A percentile compares a stretch with the other conserved stretches of the same genome.
These are phyloP conservation scores for Hypotaenidia philippensis DNA, from an alignment of 2,797 vertebrate species.

Conservation along the genomic window DNA sequence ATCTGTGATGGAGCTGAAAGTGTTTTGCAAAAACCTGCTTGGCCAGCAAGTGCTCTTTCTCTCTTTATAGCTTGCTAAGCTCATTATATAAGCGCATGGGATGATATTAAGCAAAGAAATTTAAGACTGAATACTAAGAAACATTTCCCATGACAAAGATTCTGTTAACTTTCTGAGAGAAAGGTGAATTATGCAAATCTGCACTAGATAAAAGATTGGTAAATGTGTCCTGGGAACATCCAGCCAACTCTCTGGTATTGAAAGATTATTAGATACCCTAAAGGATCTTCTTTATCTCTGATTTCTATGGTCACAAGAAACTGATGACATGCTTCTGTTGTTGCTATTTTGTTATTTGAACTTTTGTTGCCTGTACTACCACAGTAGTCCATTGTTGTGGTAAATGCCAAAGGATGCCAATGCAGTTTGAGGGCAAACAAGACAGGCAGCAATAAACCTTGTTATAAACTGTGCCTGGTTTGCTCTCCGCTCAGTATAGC, in stretches of 20 bases:
- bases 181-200: neutral
- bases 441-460: neutral
- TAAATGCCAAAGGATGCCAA: neutral
- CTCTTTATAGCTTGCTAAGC: neutral
- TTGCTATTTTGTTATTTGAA: neutral
- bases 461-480: neutral
- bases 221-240: neutral
- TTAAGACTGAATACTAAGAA: neutral
- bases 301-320: neutral
- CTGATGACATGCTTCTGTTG: neutral
- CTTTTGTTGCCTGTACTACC: neutral
- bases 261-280: neutral
- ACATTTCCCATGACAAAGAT: neutral
- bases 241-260: neutral
- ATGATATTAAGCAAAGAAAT: neutral
- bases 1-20: neutral
- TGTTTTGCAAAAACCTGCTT: neutral
- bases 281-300: neutral
- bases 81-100: neutral
- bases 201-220: neutral
- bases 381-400: fast-evolving
- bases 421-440: neutral
- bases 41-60: neutral
- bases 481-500: neutral
- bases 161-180: neutral